Evolutionary conservation across 2,888 invertebrate species (phyloP), one percentile per base, ranked within the genome.

Genomic region (Drosophila austrosaltans): DNA sequence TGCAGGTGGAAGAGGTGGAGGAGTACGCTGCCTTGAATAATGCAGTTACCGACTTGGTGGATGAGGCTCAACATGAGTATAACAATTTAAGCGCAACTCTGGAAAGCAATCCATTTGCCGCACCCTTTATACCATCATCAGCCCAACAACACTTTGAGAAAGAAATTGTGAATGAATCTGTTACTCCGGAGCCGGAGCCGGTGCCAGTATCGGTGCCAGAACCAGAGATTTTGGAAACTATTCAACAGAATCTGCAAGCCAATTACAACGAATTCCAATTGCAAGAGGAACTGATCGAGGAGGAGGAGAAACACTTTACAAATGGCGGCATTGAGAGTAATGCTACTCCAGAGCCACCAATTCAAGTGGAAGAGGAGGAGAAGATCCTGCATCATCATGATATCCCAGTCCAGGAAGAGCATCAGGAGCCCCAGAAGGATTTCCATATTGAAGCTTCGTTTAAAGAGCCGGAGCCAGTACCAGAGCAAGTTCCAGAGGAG

Each of bases 11-110:
- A 0, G 16, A 16, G 16, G 87, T 72, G 67, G 78, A 88, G 67
- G 78, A 88, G 74, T 78, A 88, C 67, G 84, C 90, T 89, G 90
- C 76, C 60, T 67, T 72, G 25, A 76, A 25, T 22, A 48, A 77
- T 71, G 70, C 82, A 87, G 84, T 78, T 76, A 71, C 82, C 78
- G 82, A 74, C 73, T 72, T 39, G 22, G 48, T 48, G 22, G 57
- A 72, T 72, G 76, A 74, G 54, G 65, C 79, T 68, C 75, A 69
- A 65, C 57, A 66, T 40, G 59, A 58, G 8, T 36, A 36, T 36
- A 36, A 36, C 25, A n/a, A 61, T 32, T 32, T 61, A n/a, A 36
- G 48, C 30, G n/a, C 25, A 16, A 32, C 58, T 30, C 53, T 53
- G 12, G 62, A 66, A 36, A 72, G 66, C 39, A 77, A 82, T 75